phyloP scores from a whole-genome alignment of 2,888 invertebrate species.

The Pherbina coryleti region DNA sequence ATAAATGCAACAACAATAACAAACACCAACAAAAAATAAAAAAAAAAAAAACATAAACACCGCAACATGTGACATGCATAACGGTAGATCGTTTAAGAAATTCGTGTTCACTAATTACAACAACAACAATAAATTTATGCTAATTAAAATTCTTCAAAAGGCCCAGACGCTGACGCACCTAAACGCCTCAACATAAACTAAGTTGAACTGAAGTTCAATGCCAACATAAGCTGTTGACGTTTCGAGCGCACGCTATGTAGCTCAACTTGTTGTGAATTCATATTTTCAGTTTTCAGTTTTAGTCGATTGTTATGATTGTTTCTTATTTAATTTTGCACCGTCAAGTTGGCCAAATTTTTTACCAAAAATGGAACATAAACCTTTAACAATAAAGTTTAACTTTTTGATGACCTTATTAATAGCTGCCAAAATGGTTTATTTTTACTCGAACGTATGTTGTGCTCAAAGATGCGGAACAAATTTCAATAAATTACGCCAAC shows the following conservation, averaged over 20 bases:
- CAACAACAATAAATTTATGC: background rate
- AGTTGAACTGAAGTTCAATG: slow-evolving; percentile 12
- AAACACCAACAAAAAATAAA: background rate
- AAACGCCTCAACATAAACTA: no score
- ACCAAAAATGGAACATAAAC: background rate
- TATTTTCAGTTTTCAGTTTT: background rate
- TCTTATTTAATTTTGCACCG: background rate
- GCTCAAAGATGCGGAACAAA: no score
- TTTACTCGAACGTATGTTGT: no score
- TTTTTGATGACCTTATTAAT: no score
- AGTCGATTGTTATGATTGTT: background rate
- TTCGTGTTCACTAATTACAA: background rate
- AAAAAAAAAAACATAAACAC: background rate
- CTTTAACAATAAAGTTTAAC: no score
- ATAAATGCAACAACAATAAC: background rate
- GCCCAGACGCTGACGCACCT: background rate
- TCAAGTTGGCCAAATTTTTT: background rate
- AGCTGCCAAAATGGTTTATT: no score
- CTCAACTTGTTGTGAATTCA: no score
- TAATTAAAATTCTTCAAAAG: background rate
- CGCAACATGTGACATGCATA: background rate
- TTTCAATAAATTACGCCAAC: no score
- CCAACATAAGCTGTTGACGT: background rate
- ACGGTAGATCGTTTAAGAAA: background rate
- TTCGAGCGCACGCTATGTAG: background rate